Percentiles rank a stretch among this genome's conserved stretches.
These are phyloP conservation scores for Drosophila mettleri DNA, from an alignment of 2,888 invertebrate species.

Conservation along the genomic window DNA sequence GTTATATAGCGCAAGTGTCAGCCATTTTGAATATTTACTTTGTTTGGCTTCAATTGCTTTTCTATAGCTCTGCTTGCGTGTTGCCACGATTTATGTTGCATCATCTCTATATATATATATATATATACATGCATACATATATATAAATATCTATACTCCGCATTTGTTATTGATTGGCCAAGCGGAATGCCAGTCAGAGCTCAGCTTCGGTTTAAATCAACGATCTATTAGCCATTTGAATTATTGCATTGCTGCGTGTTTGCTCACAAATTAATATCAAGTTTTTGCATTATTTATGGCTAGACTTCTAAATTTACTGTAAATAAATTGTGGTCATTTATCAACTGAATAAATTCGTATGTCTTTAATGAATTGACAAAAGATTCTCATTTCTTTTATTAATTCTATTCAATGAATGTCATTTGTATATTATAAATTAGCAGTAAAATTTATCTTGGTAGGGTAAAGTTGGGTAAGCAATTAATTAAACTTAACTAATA, in stretches of 20 bases:
- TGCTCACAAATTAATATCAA: slow-evolving; percentile 7
- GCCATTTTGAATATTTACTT: slow-evolving; percentile 82
- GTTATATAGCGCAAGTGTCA: slow-evolving; percentile 60
- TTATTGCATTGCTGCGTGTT: slow-evolving; percentile 50
- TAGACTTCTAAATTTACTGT: not conserved
- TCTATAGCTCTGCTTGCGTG: slow-evolving; percentile 22
- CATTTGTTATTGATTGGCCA: slow-evolving; percentile 48
- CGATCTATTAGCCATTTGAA: slow-evolving; percentile 35
- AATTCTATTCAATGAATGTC: not conserved
- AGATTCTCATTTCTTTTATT: not conserved
- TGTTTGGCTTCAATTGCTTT: slow-evolving; percentile 51
- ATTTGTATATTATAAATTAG: not conserved
- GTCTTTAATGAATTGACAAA: not conserved
- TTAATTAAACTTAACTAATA: not conserved
- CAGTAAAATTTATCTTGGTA: too few species aligned
- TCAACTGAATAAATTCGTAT: not conserved
- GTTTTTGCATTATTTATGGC: slow-evolving; percentile 22
- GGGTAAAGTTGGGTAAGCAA: too few species aligned
- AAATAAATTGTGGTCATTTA: not conserved
- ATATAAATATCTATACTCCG: too few species aligned
- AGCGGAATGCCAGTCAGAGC: slow-evolving; percentile 7
- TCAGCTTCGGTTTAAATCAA: slow-evolving; percentile 32
- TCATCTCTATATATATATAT: slow-evolving; percentile 18
- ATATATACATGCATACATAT: not conserved
- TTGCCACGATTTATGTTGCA: slow-evolving; percentile 49